These are phyloP conservation scores for Neuroterus valhalla DNA, from an alignment of 1,140 invertebrate genomes.

Conservation along the genomic window DNA sequence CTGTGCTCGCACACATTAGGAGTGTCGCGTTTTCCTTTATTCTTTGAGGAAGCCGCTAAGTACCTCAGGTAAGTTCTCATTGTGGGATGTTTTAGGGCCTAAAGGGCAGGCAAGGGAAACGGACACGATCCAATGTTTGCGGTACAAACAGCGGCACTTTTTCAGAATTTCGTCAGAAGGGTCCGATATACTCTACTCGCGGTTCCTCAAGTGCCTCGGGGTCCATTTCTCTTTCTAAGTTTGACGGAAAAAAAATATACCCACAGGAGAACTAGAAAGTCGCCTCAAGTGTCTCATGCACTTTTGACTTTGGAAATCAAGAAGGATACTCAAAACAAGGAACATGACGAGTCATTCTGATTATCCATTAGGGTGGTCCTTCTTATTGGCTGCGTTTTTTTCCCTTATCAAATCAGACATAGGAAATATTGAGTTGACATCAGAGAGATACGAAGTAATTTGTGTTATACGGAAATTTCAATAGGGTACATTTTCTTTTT, in stretches of 20 bases:
- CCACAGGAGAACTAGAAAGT: neutral
- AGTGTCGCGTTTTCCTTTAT: conserved; percentile 38
- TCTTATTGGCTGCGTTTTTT: neutral
- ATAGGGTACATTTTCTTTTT: no score
- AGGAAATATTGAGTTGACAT: neutral
- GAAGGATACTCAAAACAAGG: conserved; percentile 19
- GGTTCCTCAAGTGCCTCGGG: conserved; percentile 37
- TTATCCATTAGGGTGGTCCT: neutral
- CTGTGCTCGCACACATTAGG: conserved; percentile 35
- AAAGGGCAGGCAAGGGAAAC: conserved; percentile 43
- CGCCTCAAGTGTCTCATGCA: conserved; percentile 9
- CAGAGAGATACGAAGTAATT: no score
- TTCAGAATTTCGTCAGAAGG: conserved; percentile 60
- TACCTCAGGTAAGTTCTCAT: conserved; percentile 34
- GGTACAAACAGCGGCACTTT: conserved; percentile 68
- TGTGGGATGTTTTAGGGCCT: conserved; percentile 2
- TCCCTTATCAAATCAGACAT: neutral
- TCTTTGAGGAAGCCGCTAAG: conserved; percentile 52
- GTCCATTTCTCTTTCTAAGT: conserved; percentile 32
- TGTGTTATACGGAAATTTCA: no score
- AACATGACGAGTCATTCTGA: conserved; percentile 11
- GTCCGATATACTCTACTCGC: conserved; percentile 37
- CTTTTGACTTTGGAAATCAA: conserved; percentile 27
- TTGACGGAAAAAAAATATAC: neutral
- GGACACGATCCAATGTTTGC: conserved; percentile 65